Conservation (phyloP, 37 sponge, comb jelly and placozoan species). For the Aplysina aerophoba region DNA sequence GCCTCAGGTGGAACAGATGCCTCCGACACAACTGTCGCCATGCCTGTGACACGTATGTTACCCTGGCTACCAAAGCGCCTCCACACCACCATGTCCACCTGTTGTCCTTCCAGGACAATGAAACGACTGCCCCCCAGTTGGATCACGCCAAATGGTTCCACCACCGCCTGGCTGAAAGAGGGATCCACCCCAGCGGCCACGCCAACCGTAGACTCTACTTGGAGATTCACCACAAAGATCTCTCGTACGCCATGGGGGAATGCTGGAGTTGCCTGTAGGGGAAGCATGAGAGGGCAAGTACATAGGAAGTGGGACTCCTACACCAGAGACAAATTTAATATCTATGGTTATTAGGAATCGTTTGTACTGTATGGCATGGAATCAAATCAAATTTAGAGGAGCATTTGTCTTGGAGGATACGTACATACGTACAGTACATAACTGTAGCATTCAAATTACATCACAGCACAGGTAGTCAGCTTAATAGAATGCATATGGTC, state of each 20-base stretch:
- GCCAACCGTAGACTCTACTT: slow-evolving; percentile 28
- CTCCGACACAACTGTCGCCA: slow-evolving; percentile 27
- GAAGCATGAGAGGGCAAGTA: neutral
- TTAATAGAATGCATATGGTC: no score
- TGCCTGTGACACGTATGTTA: slow-evolving; percentile 61
- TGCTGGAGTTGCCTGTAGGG: slow-evolving; percentile 55
- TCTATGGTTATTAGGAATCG: no score
- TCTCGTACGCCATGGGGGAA: slow-evolving; percentile 67
- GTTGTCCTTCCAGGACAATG: slow-evolving; percentile 58
- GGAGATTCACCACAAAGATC: slow-evolving; percentile 62
- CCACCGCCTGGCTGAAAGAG: slow-evolving; percentile 19
- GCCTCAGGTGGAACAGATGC: slow-evolving; percentile 23
- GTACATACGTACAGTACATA: no score
- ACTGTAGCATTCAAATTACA: no score
- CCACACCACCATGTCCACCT: slow-evolving; percentile 54
- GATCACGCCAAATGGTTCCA: slow-evolving; percentile 83
- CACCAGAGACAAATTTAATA: no score
- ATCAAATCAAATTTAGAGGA: no score
- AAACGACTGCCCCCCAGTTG: slow-evolving; percentile 23
- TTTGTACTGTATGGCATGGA: no score
- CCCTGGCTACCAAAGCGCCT: slow-evolving; percentile 73
- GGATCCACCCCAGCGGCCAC: slow-evolving; percentile 55
- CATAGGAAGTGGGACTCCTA: no score
- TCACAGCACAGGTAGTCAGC: no score
- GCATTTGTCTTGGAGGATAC: no score